phyloP scores from a whole-genome alignment of 2,888 invertebrate genomes.

The Stenotaenia linearis region DNA sequence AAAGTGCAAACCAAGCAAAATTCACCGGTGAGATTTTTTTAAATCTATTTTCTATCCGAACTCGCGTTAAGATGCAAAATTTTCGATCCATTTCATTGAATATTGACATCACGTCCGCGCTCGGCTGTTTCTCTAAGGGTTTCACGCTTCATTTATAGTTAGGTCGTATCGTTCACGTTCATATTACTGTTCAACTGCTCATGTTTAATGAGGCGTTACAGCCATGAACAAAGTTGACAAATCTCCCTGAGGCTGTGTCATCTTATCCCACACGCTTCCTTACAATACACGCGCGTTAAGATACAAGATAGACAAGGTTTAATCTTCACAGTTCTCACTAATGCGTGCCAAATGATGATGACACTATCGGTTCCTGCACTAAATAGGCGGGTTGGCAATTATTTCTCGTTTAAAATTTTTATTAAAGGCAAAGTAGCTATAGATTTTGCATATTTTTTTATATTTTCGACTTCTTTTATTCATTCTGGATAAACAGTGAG shows the following conservation, averaged over 20 bases:
- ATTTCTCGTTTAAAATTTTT: background rate
- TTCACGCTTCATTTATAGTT: background rate
- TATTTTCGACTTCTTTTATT: background rate
- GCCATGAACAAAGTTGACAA: conserved; percentile 3
- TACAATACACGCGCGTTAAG: background rate
- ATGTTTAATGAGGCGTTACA: conserved; percentile 16
- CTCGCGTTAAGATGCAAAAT: background rate
- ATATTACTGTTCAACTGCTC: background rate
- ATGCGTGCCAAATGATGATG: conserved; percentile 21
- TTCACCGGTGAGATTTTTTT: background rate
- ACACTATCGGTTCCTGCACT: background rate
- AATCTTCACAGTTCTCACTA: background rate
- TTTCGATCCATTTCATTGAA: conserved; percentile 8
- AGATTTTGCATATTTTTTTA: too few species aligned
- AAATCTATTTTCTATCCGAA: background rate
- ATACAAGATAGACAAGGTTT: background rate
- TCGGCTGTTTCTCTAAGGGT: background rate
- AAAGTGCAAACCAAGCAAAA: background rate
- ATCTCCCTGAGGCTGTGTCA: background rate
- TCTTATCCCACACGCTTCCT: background rate
- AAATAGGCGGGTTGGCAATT: background rate
- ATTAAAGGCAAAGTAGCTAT: background rate
- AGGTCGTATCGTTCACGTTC: conserved; percentile 13
- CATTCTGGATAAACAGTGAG: background rate
- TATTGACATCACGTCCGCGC: background rate